Conservation (phyloP, 1,140 invertebrate species). For the Nasonia vitripennis region DNA sequence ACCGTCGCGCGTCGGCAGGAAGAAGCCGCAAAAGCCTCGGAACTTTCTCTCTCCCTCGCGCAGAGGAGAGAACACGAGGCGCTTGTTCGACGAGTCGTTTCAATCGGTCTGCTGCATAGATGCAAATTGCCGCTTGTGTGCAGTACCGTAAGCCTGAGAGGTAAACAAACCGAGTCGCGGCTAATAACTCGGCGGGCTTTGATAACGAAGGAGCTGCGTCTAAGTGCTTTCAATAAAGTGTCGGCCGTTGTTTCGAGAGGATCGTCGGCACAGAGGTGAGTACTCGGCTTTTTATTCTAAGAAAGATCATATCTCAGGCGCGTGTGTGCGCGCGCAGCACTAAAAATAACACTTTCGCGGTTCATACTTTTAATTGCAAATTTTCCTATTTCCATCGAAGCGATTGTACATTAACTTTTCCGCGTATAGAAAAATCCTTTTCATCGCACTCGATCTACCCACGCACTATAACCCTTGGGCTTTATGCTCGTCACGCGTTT, state of each 20-base stretch:
- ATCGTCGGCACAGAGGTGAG: neutral
- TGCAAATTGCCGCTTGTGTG: slow-evolving; percentile 36
- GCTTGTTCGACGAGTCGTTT: slow-evolving; percentile 51
- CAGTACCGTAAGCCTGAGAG: neutral
- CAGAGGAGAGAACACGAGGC: neutral
- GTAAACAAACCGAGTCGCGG: neutral
- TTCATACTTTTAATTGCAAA: slow-evolving; percentile 1
- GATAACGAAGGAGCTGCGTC: neutral
- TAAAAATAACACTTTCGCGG: neutral
- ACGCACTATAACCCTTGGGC: no score
- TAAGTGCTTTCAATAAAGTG: neutral
- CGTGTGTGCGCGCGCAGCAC: neutral
- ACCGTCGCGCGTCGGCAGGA: neutral
- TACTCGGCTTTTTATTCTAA: neutral
- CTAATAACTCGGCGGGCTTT: slow-evolving; percentile 10
- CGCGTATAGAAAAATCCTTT: no score
- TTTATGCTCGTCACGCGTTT: neutral
- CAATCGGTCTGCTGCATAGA: slow-evolving; percentile 43
- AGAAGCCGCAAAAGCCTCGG: neutral
- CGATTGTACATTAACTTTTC: neutral
- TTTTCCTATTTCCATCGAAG: neutral
- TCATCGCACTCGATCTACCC: no score
- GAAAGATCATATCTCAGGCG: neutral
- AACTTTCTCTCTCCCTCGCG: slow-evolving; percentile 21
- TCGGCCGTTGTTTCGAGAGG: neutral